phyloP scores from a whole-genome alignment of 1,140 invertebrate species.

The Eriosoma lanigerum region DNA sequence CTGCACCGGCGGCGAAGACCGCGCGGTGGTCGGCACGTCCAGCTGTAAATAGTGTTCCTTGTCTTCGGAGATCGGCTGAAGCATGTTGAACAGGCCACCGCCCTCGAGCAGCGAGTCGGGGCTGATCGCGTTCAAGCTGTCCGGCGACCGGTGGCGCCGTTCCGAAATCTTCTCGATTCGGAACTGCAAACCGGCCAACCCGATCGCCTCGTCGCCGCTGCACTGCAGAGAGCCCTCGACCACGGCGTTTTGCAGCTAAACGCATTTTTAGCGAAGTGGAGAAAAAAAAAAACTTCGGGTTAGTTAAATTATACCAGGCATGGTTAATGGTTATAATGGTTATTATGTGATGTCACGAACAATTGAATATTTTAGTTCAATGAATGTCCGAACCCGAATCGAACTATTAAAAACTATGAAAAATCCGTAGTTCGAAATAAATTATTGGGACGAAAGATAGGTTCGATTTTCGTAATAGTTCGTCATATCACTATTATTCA shows the following conservation, averaged over 20 bases:
- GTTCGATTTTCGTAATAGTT: too few relatives aligned
- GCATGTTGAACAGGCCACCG: constrained; percentile 54
- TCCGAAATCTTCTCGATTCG: constrained; percentile 71
- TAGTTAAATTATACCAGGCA: too few relatives aligned
- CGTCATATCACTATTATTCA: too few relatives aligned
- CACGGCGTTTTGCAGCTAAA: constrained; percentile 68
- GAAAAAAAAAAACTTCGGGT: too few relatives aligned
- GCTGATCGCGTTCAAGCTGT: constrained; percentile 47
- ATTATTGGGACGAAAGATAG: too few relatives aligned
- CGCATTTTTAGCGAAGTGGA: too few relatives aligned
- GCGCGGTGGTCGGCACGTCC: constrained; percentile 58
- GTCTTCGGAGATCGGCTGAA: constrained; percentile 58
- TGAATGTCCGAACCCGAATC: too few relatives aligned
- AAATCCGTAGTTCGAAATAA: too few relatives aligned
- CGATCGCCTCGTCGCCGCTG: constrained; percentile 70
- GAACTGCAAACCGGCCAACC: constrained; percentile 69
- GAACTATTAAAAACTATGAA: too few relatives aligned
- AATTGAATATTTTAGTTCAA: too few relatives aligned
- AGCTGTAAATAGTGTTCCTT: constrained; percentile 56
- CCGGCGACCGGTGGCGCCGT: constrained; percentile 52
- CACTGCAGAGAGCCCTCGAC: constrained; percentile 68
- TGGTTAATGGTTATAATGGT: too few relatives aligned
- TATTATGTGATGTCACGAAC: too few relatives aligned
- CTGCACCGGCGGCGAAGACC: constrained; percentile 54
- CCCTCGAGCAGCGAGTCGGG: constrained; percentile 55